Evolutionary conservation across 2,797 vertebrate species (phyloP), one percentile per base, ranked within the genome.

Genomic region (Helarctos malayanus): DNA sequence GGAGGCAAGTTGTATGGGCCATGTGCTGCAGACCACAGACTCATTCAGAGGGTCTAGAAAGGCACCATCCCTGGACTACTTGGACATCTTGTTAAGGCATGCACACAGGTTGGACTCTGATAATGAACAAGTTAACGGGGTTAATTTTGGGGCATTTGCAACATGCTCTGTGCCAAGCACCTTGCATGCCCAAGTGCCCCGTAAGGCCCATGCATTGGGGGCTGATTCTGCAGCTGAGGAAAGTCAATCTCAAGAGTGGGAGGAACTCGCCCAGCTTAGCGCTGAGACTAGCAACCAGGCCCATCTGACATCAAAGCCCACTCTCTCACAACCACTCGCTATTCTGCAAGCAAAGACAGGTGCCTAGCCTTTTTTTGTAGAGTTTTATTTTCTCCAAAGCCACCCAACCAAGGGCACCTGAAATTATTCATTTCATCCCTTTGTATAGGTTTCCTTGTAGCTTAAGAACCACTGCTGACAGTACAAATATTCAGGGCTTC

Each of bases 381-480:
- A 56, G n/a, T 73, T 75, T 52, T 73, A 57, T 81, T 89, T 75
- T 52, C 85, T 87, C 54, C 52, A 85, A 92, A 94, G 65, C 32
- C 65, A 57, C 73, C 52, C 29, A 89, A 79, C 57, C 23, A 49
- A 80, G 81, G 49, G 38, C 56, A 57, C 49, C 38, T 76, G 52
- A 45, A 84, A 89, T 81, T 92, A 73, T 7, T 35, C 57, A 89
- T 3, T 91, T 73, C 29, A 29, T 29, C n/a, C n/a, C 21, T 68
- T 41, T 91, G 7, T 52, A 45, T 27, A 79, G 63, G 38, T 59
- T 83, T 84, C 35, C 57, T 54, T 69, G 25, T 38, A 95, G 57
- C 59, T 91, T 87, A 81, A 91, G 65, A 79, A 73, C 49, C 57
- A 91, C 0, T 75, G 57, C 79, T 73, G n/a, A 65, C 29, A 47